phyloP scores from a whole-genome alignment of 2,888 invertebrate genomes.

The Silvanus unidentatus region DNA sequence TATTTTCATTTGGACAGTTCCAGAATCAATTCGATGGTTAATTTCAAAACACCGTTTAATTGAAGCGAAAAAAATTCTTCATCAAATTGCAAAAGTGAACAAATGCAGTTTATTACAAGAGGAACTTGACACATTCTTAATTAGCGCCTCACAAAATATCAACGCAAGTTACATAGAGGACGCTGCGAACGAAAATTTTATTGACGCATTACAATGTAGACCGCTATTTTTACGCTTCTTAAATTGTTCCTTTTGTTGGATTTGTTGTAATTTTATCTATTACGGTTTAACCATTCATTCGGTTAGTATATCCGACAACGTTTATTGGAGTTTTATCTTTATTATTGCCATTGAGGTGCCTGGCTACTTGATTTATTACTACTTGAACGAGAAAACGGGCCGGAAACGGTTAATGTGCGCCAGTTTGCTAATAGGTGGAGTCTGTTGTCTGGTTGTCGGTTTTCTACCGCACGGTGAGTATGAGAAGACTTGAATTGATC shows the following conservation, averaged over 20 bases:
- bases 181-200: slow-evolving; percentile 25
- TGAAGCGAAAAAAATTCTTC: slow-evolving; percentile 53
- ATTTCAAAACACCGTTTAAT: slow-evolving; percentile 53
- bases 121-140: neutral
- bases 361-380: slow-evolving; percentile 58
- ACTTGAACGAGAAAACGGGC: slow-evolving; percentile 58
- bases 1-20: slow-evolving; percentile 57
- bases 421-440: slow-evolving; percentile 56
- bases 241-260: slow-evolving; percentile 68
- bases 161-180: slow-evolving; percentile 46
- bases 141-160: neutral
- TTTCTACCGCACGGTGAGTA: slow-evolving; percentile 22
- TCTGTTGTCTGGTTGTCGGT: slow-evolving; percentile 48
- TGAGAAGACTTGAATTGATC: slow-evolving; percentile 8
- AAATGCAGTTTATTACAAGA: slow-evolving; percentile 48
- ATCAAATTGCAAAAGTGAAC: slow-evolving; percentile 57
- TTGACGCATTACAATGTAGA: slow-evolving; percentile 49
- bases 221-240: slow-evolving; percentile 51
- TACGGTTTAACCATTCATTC: slow-evolving; percentile 73
- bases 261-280: slow-evolving; percentile 69
- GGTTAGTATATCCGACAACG: slow-evolving; percentile 65
- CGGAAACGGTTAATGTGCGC: slow-evolving; percentile 57
- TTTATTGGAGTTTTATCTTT: slow-evolving; percentile 67
- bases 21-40: slow-evolving; percentile 71
- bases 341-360: slow-evolving; percentile 64